Evolutionary conservation across 2,797 vertebrate species (phyloP).

Genomic region (Protosalanx chinensis): DNA sequence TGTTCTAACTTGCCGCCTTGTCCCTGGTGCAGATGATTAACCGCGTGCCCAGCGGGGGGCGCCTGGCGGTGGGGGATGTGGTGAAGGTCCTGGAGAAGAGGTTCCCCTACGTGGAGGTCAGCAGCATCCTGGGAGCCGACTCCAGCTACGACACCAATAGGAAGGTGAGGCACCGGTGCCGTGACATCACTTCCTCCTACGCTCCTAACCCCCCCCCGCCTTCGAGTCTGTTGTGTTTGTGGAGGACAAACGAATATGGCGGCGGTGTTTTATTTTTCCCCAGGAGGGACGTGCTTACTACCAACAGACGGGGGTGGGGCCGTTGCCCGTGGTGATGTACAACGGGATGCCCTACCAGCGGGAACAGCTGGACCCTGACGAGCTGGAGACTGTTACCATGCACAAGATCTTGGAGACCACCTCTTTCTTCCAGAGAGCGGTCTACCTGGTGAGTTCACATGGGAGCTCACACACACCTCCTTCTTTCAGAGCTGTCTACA

Average conservation of each 20-base stretch:
- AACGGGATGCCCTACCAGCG: conserved; percentile 92
- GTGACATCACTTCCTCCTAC: not conserved
- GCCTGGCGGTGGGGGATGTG: conserved; percentile 85
- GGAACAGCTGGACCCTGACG: conserved; percentile 93
- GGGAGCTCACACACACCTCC: not conserved
- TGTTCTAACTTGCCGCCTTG: not conserved
- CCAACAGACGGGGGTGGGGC: conserved; percentile 88
- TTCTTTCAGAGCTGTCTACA: not conserved
- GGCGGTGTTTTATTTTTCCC: not conserved
- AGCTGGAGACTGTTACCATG: conserved; percentile 94
- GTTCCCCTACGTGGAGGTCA: conserved; percentile 90
- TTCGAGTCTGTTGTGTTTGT: not conserved
- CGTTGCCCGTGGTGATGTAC: conserved; percentile 90
- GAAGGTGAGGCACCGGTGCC: conserved; percentile 75
- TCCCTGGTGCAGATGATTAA: conserved; percentile 81
- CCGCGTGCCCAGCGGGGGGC: conserved; percentile 78
- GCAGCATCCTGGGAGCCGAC: conserved; percentile 86
- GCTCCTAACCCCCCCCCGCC: not conserved
- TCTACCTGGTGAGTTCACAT: conserved; percentile 87
- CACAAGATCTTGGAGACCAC: conserved; percentile 98
- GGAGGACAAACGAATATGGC: too few relatives aligned
- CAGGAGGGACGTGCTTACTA: conserved; percentile 89
- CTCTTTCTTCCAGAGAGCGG: conserved; percentile 88
- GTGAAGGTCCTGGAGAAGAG: conserved; percentile 88
- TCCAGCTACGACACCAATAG: conserved; percentile 90